Evolutionary conservation across 2,888 invertebrate species (phyloP).

Genomic region (Branchellion lobata): DNA sequence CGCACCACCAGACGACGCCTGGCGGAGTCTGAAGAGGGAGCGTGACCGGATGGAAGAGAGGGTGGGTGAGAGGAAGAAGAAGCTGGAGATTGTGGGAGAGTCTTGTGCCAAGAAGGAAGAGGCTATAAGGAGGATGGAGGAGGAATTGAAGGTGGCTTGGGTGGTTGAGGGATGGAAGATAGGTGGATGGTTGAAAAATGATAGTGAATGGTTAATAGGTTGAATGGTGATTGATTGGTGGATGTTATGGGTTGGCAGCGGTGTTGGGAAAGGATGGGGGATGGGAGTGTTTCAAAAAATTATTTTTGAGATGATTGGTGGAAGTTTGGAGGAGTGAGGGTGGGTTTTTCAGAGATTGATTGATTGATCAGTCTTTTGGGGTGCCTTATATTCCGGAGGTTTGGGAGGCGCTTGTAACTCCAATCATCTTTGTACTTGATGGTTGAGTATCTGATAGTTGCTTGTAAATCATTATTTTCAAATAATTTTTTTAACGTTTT

Average conservation of each 20-base stretch:
- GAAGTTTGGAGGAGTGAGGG: no score
- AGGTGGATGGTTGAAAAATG: background rate
- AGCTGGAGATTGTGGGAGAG: constrained; percentile 27
- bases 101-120: constrained; percentile 28
- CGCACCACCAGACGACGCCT: constrained; percentile 22
- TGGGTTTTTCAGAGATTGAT: no score
- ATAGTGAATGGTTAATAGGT: background rate
- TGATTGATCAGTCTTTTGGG: no score
- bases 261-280: no score
- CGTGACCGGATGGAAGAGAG: background rate
- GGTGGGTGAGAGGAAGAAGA: constrained; percentile 27
- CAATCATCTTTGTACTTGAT: no score
- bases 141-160: background rate
- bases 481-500: no score
- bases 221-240: background rate
- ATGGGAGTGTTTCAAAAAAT: background rate
- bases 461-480: no score
- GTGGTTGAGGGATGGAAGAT: background rate
- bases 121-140: background rate
- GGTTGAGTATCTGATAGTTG: no score
- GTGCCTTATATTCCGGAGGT: no score
- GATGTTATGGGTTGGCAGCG: background rate
- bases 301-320: background rate
- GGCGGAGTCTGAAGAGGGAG: background rate
- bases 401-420: no score